Conservation (phyloP, 1,140 invertebrate genomes). For the Oscheius sp. region DNA sequence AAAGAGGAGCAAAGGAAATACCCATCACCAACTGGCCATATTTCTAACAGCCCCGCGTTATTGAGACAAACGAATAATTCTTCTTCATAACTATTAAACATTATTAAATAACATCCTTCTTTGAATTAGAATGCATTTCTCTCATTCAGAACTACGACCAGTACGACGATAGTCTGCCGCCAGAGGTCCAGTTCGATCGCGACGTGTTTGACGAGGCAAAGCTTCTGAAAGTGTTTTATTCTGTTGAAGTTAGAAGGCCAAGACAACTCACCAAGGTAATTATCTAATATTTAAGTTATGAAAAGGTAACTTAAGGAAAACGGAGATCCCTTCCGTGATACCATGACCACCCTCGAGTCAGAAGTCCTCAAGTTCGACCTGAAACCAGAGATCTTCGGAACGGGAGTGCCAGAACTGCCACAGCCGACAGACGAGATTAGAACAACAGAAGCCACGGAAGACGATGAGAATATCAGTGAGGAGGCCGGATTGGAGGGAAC, state of each 20-base stretch:
- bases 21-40: background rate
- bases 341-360: constrained; percentile 26
- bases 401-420: background rate
- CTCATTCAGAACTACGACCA: constrained; percentile 34
- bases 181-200: constrained; percentile 39
- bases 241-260: constrained; percentile 10
- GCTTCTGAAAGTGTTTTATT: constrained; percentile 24
- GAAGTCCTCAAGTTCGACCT: constrained; percentile 38
- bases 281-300: no score
- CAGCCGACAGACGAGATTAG: background rate
- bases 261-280: constrained; percentile 21
- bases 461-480: constrained; percentile 15
- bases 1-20: background rate
- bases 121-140: constrained; percentile 6
- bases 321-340: constrained; percentile 30
- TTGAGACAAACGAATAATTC: background rate
- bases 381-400: constrained; percentile 25
- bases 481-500: constrained; percentile 12
- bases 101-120: background rate
- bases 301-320: background rate
- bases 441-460: background rate
- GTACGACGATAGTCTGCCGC: constrained; percentile 36
- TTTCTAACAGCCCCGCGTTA: background rate
- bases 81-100: background rate
- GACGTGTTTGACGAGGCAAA: constrained; percentile 34